Base-by-base conservation (phyloP, 2,888 invertebrate species). In the Xestobium rufovillosum region DNA sequence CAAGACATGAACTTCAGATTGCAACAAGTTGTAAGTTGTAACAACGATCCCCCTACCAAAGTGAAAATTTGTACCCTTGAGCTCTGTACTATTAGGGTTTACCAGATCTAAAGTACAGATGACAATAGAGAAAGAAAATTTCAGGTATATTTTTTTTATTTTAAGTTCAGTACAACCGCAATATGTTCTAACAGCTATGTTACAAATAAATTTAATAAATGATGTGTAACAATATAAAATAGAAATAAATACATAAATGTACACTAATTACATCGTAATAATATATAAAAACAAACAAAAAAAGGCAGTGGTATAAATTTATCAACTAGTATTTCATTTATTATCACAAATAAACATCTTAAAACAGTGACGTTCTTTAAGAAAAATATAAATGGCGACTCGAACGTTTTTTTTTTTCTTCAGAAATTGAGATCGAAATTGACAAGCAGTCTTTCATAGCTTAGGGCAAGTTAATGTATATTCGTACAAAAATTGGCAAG, bases 101-200 rank as follows among this genome's bases (percentile, higher is more conserved):
- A n/a, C n/a, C n/a, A n/a, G n/a, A n/a, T n/a, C n/a, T n/a, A n/a
- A n/a, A n/a, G n/a, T n/a, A n/a, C n/a, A n/a, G n/a, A n/a, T n/a
- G n/a, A n/a, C n/a, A n/a, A n/a, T n/a, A n/a, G n/a, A n/a, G n/a
- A n/a, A n/a, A n/a, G n/a, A n/a, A n/a, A n/a, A n/a, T n/a, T n/a
- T n/a, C n/a, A n/a, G n/a, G n/a, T n/a, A n/a, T n/a, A n/a, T n/a
- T n/a, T n/a, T n/a, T n/a, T 60, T 56, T 48, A 57, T 59, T 55
- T 53, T 55, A n/a, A n/a, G n/a, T 50, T 59, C 52, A 56, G 56
- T 60, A 61, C 61, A 63, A 63, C 61, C 60, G 59, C 55, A 59
- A 59, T 59, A 59, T 47, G 55, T 49, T 60, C 62, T 62, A 65
- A 65, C 63, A 61, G 61, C 60, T 64, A 63, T 63, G 47, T 59